Evolutionary conservation across 2,888 invertebrate genomes (phyloP).

Genomic region (Drosophila prostipennis): DNA sequence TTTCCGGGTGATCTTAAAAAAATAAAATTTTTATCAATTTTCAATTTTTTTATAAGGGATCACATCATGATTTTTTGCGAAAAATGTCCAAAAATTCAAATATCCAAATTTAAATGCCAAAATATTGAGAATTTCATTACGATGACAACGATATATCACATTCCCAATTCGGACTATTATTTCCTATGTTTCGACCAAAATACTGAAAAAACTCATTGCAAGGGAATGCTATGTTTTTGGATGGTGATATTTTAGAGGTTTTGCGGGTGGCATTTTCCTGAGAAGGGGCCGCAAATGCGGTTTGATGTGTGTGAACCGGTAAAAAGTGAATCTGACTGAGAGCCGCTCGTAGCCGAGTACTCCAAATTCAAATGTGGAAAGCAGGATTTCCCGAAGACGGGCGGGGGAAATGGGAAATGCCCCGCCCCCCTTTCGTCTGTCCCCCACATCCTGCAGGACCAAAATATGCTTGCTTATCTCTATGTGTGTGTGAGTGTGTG

Average conservation of each 20-base stretch:
- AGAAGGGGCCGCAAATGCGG: background rate
- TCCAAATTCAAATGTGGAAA: constrained; percentile 67
- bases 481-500: constrained; percentile 21
- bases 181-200: no score
- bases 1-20: no score
- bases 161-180: no score
- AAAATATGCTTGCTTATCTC: constrained; percentile 51
- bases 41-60: no score
- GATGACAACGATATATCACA: no score
- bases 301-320: constrained; percentile 18
- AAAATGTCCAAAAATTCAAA: no score
- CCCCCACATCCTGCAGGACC: constrained; percentile 39
- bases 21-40: no score
- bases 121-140: no score
- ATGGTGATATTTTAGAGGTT: background rate
- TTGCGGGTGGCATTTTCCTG: background rate
- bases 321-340: constrained; percentile 31
- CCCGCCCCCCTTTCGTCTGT: background rate
- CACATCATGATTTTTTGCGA: no score
- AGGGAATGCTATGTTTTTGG: no score
- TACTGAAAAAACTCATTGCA: no score
- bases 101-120: no score
- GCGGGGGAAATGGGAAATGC: background rate
- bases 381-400: constrained; percentile 49
- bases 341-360: constrained; percentile 33